These are phyloP conservation scores for Labeo catla DNA, from an alignment of 2,113 vertebrate species.

Conservation along the genomic window DNA sequence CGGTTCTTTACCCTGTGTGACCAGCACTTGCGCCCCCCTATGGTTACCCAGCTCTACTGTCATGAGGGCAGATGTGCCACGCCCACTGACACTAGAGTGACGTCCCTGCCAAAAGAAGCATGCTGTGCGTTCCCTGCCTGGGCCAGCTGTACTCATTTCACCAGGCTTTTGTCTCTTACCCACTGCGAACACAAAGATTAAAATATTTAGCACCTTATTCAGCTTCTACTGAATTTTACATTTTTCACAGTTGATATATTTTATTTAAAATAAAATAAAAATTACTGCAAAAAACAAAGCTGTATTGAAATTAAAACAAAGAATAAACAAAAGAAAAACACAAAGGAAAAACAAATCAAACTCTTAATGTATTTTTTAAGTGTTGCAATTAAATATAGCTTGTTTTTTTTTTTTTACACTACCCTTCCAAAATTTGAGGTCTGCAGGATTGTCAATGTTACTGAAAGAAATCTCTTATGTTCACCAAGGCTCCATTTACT, in stretches of 20 bases:
- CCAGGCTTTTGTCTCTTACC: conserved; percentile 77
- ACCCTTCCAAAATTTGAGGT: too few species aligned
- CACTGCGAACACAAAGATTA: conserved; percentile 60
- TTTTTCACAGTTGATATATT: neutral
- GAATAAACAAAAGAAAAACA: too few species aligned
- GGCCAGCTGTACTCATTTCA: conserved; percentile 70
- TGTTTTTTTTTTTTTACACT: too few species aligned
- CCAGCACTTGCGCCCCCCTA: conserved; percentile 76
- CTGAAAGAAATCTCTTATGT: too few species aligned
- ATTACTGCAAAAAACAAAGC: neutral
- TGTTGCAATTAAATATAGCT: too few species aligned
- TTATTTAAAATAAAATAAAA: neutral
- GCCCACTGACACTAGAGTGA: conserved; percentile 76
- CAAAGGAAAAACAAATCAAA: too few species aligned
- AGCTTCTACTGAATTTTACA: neutral
- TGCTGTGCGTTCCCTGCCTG: conserved; percentile 75
- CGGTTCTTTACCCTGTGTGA: conserved; percentile 79
- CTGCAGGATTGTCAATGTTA: too few species aligned
- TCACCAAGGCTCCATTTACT: too few species aligned
- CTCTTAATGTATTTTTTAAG: too few species aligned
- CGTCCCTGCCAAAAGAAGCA: conserved; percentile 84
- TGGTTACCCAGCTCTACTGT: conserved; percentile 82
- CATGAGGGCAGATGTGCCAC: conserved; percentile 81
- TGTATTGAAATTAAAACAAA: too few species aligned
- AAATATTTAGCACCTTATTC: neutral